These are phyloP conservation scores for Eurosta solidaginis DNA, from an alignment of 1,140 invertebrate genomes.

Conservation along the genomic window DNA sequence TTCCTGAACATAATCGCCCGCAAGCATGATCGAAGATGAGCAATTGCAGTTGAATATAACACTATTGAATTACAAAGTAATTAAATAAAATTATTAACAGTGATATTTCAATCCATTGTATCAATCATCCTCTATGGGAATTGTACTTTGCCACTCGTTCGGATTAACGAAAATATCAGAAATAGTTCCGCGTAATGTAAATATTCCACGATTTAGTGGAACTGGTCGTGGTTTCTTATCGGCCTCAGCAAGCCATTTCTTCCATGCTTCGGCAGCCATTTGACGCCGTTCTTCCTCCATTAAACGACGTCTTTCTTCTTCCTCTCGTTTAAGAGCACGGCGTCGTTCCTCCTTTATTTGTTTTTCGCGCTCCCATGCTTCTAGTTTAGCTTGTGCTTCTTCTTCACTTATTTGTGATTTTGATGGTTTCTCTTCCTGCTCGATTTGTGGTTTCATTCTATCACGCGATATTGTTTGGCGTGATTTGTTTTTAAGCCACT, in stretches of 20 bases:
- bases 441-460: background rate
- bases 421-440: background rate
- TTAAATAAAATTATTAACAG: background rate
- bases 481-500: slow-evolving; percentile 31
- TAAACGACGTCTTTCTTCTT: slow-evolving; percentile 14
- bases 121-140: background rate
- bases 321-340: slow-evolving; percentile 13
- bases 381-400: slow-evolving; percentile 3
- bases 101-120: background rate
- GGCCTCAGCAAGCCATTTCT: slow-evolving; percentile 36
- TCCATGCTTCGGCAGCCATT: slow-evolving; percentile 32
- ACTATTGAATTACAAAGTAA: background rate
- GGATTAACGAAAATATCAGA: slow-evolving; percentile 40
- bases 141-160: slow-evolving; percentile 35
- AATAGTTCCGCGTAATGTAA: slow-evolving; percentile 37
- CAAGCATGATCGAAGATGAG: too few relatives aligned
- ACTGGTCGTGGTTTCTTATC: slow-evolving; percentile 39
- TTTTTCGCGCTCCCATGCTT: slow-evolving; percentile 32
- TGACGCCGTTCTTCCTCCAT: slow-evolving; percentile 32
- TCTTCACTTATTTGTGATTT: background rate
- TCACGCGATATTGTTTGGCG: background rate
- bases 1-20: too few relatives aligned
- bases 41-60: too few relatives aligned
- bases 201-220: slow-evolving; percentile 37
- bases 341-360: slow-evolving; percentile 30